phyloP scores from a whole-genome alignment of 2,113 vertebrate genomes.

The Pelecanus crispus region DNA sequence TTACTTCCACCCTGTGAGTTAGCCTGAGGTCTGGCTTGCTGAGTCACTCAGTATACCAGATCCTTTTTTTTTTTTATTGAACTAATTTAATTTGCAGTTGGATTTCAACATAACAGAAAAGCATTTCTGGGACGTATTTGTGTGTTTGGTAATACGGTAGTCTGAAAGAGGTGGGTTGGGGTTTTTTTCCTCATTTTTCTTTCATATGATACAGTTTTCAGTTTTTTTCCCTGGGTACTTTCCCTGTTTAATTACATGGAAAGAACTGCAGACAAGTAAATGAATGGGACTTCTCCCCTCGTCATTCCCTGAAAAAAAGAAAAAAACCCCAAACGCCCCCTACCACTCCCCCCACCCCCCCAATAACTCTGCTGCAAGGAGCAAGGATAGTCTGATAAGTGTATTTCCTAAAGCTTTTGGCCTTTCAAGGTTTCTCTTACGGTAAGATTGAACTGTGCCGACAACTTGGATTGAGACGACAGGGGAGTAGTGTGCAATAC shows the following conservation, averaged over 20 bases:
- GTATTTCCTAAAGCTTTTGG: conserved; percentile 26
- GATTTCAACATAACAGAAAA: conserved; percentile 7
- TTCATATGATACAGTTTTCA: neutral
- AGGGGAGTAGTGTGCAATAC: neutral
- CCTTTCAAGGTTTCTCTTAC: conserved; percentile 36
- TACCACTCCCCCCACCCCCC: too few species aligned
- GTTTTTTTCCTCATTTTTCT: rapidly evolving
- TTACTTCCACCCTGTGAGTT: neutral
- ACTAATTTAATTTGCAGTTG: neutral
- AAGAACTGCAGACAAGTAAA: neutral
- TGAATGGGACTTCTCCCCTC: neutral
- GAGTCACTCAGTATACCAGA: neutral
- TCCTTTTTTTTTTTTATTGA: neutral
- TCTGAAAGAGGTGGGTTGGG: neutral
- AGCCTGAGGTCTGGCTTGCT: neutral
- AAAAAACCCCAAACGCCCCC: neutral
- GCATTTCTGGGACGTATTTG: neutral
- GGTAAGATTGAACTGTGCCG: neutral
- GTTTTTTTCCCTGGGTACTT: neutral
- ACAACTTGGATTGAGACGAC: neutral
- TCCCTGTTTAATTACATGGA: neutral
- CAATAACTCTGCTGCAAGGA: neutral
- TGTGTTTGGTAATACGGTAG: neutral
- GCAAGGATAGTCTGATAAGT: conserved; percentile 2
- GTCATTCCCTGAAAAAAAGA: neutral